These are phyloP conservation scores for Ctenosaura bakeri DNA, from an alignment of 2,797 vertebrate genomes.

Conservation along the genomic window DNA sequence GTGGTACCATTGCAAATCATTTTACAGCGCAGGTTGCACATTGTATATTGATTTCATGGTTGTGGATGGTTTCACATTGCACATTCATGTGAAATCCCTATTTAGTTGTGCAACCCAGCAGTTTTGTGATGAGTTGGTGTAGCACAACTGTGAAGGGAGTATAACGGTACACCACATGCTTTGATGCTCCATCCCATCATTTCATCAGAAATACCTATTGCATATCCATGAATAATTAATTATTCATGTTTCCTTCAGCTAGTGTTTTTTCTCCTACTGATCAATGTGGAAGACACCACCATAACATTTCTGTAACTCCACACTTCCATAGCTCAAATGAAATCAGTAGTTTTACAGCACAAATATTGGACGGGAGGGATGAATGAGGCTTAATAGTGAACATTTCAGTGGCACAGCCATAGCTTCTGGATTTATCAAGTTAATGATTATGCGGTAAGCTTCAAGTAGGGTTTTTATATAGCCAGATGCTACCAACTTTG, in stretches of 20 bases:
- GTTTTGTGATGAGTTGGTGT: too few species aligned
- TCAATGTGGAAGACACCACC: conserved; percentile 7
- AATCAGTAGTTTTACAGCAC: background rate
- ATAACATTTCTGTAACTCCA: background rate
- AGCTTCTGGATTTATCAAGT: background rate
- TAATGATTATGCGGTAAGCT: background rate
- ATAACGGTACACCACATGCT: too few species aligned
- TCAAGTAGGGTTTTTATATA: background rate
- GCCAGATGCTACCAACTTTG: background rate
- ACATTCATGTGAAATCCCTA: too few species aligned
- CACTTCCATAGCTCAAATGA: conserved; percentile 21
- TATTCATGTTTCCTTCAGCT: conserved; percentile 19
- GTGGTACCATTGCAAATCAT: too few species aligned
- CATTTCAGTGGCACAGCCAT: background rate
- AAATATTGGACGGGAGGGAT: background rate
- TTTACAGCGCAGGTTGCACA: too few species aligned
- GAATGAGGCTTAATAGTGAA: background rate
- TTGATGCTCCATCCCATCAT: background rate
- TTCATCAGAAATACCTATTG: conserved; percentile 15
- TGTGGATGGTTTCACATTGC: too few species aligned
- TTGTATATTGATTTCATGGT: too few species aligned
- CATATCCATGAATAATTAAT: conserved; percentile 16
- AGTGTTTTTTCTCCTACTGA: background rate
- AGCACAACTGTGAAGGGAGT: too few species aligned
- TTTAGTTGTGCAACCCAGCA: too few species aligned